Conservation (phyloP, 2,888 invertebrate species). For the Anoncus sp. region DNA sequence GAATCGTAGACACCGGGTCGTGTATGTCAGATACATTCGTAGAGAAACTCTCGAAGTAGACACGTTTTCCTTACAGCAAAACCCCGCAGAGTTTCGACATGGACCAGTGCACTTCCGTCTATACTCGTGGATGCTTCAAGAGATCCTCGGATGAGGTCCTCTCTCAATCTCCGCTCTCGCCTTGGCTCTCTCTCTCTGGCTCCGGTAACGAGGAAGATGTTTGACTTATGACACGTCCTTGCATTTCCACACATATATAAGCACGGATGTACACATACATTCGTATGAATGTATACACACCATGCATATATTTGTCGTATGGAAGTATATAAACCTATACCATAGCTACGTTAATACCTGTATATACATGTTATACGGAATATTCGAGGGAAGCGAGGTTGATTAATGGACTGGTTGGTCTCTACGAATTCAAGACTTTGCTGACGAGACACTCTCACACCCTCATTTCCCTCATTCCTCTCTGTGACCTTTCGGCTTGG, state of each 20-base stretch:
- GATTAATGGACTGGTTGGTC: slow-evolving; percentile 55
- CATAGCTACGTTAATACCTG: not conserved
- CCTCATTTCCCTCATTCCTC: slow-evolving; percentile 22
- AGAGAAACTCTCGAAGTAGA: slow-evolving; percentile 38
- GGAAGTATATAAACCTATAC: not conserved
- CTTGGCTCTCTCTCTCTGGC: slow-evolving; percentile 25
- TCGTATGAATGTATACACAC: not conserved
- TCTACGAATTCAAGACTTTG: slow-evolving; percentile 41
- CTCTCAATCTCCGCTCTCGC: slow-evolving; percentile 44
- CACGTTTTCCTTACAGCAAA: slow-evolving; percentile 34
- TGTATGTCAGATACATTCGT: slow-evolving; percentile 2
- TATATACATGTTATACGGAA: slow-evolving; percentile 18
- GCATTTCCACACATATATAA: slow-evolving; percentile 17
- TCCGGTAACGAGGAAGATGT: slow-evolving; percentile 59
- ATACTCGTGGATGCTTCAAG: slow-evolving; percentile 25
- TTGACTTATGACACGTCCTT: slow-evolving; percentile 52
- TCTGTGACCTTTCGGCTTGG: not conserved
- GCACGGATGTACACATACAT: not conserved
- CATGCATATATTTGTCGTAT: slow-evolving; percentile 8
- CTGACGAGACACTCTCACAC: slow-evolving; percentile 41
- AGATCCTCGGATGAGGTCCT: slow-evolving; percentile 22
- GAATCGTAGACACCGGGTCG: not conserved
- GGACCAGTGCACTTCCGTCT: slow-evolving; percentile 41
- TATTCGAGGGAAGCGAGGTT: slow-evolving; percentile 36
- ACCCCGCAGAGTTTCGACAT: slow-evolving; percentile 41